These are phyloP conservation scores for Hartigia nigra DNA, from an alignment of 2,888 invertebrate genomes.

Conservation along the genomic window DNA sequence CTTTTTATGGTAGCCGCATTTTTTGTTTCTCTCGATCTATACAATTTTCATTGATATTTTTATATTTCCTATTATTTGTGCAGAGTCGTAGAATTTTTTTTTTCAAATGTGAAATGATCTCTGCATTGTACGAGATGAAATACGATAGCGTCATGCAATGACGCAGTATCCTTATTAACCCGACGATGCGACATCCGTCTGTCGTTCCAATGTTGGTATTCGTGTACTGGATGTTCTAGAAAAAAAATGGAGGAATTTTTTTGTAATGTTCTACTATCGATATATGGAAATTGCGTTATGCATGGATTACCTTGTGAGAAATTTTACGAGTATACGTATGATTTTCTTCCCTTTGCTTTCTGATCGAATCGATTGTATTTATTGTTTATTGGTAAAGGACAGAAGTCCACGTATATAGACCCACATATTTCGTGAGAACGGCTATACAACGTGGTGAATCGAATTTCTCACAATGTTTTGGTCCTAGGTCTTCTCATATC, in stretches of 20 bases:
- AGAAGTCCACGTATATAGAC: conserved; percentile 17
- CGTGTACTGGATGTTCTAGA: conserved; percentile 29
- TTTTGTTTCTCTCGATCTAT: not conserved
- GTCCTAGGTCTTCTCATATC: conserved; percentile 29
- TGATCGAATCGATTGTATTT: not conserved
- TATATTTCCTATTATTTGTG: not conserved
- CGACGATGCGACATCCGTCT: conserved; percentile 48
- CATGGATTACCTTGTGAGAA: not conserved
- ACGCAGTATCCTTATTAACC: conserved; percentile 57
- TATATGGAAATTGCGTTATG: not conserved
- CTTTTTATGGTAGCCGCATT: not conserved
- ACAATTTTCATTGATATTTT: not conserved
- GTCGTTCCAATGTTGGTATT: conserved; percentile 32
- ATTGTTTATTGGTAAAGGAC: not conserved
- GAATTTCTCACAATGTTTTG: conserved; percentile 41
- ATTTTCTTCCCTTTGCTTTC: not conserved
- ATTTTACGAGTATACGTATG: not conserved
- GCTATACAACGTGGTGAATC: conserved; percentile 20
- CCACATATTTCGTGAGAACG: conserved; percentile 57
- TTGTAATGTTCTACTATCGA: not conserved
- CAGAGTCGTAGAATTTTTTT: too few species aligned
- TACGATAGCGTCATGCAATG: conserved; percentile 33
- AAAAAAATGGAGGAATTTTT: not conserved
- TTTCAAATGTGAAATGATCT: not conserved
- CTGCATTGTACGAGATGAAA: conserved; percentile 24